Conservation (phyloP, 2,113 vertebrate species). For the Hyperopisus bebe region DNA sequence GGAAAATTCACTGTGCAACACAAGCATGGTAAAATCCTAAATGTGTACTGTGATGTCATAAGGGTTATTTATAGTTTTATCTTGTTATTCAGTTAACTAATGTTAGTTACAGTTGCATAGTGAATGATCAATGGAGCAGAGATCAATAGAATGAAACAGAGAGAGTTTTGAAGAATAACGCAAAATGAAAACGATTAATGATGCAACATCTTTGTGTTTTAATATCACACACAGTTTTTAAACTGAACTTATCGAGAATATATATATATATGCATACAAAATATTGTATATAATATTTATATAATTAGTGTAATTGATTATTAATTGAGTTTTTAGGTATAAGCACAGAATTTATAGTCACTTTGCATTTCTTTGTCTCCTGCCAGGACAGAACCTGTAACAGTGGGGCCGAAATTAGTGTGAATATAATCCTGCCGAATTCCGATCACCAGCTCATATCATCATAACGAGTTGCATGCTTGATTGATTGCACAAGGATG, state of each 20-base stretch:
- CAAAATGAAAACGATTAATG: not conserved
- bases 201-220: not conserved
- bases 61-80: not conserved
- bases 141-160: not conserved
- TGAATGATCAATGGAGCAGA: not conserved
- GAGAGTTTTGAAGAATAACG: not conserved
- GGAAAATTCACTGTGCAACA: not conserved
- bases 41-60: not conserved
- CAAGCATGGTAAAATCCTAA: not conserved
- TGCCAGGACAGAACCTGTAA: not conserved
- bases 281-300: not conserved
- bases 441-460: slow-evolving; percentile 17
- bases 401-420: not conserved
- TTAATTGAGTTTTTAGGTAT: not conserved
- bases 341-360: not conserved
- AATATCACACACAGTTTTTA: not conserved
- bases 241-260: not conserved
- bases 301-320: not conserved
- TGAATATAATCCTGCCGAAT: slow-evolving; percentile 6
- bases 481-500: slow-evolving; percentile 18
- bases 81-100: not conserved
- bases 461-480: slow-evolving; percentile 21
- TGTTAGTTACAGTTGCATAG: not conserved
- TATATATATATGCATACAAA: not conserved
- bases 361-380: not conserved